Evolutionary conservation across 2,113 vertebrate species (phyloP).

Genomic region (Argyrosomus japonicus): DNA sequence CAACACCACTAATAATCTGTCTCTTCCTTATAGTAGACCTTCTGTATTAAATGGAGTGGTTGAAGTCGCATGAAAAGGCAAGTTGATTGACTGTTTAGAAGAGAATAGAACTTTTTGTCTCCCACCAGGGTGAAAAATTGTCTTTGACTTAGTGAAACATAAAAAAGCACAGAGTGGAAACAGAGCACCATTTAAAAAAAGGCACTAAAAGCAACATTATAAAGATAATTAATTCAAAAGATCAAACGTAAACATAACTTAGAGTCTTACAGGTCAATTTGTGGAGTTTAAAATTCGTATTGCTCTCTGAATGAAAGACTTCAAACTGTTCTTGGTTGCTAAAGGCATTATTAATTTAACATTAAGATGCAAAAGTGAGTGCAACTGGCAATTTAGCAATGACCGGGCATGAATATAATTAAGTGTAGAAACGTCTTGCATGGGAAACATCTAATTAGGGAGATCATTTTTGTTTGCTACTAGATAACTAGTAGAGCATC

Average conservation of each 20-base stretch:
- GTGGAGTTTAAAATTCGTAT: slow-evolving; percentile 12
- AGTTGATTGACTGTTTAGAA: slow-evolving; percentile 15
- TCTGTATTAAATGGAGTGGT: neutral
- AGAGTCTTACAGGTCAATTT: slow-evolving; percentile 29
- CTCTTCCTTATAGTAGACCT: neutral
- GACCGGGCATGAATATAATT: slow-evolving; percentile 35
- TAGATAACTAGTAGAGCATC: slow-evolving; percentile 11
- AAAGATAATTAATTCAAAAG: neutral
- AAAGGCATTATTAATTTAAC: slow-evolving; percentile 47
- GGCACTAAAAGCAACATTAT: neutral
- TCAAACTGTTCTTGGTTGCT: slow-evolving; percentile 16
- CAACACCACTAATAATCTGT: neutral
- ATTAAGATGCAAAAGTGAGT: slow-evolving; percentile 43
- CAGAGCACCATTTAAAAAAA: neutral
- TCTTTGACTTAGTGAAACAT: neutral
- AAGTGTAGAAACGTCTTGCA: slow-evolving; percentile 22
- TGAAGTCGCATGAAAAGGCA: neutral
- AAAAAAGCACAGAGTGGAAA: slow-evolving; percentile 13
- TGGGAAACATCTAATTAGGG: slow-evolving; percentile 36
- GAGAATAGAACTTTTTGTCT: neutral
- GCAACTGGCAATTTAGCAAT: slow-evolving; percentile 25
- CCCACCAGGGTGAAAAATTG: neutral
- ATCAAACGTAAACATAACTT: slow-evolving; percentile 14
- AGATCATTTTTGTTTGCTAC: slow-evolving; percentile 38
- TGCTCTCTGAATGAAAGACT: slow-evolving; percentile 2